Evolutionary conservation across 2,113 vertebrate genomes (phyloP), one percentile per base, ranked within the genome.

Genomic region (Silurus glanis): DNA sequence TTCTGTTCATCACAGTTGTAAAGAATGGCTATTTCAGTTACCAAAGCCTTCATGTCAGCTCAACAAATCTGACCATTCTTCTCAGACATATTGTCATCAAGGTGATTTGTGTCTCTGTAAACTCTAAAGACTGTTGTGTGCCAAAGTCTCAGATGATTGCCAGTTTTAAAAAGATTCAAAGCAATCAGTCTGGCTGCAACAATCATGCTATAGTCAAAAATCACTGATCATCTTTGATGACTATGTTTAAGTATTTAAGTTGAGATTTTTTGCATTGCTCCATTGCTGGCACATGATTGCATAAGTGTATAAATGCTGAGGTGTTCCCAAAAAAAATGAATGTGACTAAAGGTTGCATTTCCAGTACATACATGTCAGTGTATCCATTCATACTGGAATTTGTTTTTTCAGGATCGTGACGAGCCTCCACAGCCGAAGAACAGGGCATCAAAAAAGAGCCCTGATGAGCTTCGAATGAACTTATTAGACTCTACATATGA

Each of bases 381-480:
- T 14, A 23, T 56, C 8, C 9, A 1, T 56, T 21, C 4, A 84
- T 4, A 19, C 47, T 62, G 23, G 9, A 19, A 23, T 85, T 5
- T 79, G 25, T 81, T 80, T 87, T 37, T 83, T 17, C 86, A 84
- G 80, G 59, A 83, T 4, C 64, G 5, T n/a, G 56, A 37, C 2
- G 17, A 58, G 53, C 6, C 47, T 14, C 23, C 53, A 8, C 69
- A 56, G 10, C 23, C 5, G 58, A 86, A 28, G 49, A 82, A 8
- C 47, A 55, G 21, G 5, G 16, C 25, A 25, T 14, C 66, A 28
- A 83, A 49, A 17, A 51, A 37, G 37, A 45, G 21, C 2, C 1
- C 71, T 2, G 80, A 88, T 3, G 80, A 86, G 19, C 53, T 23
- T 25, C 28, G 3, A 58, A 37, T 10, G 21, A 80, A 45, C 58